phyloP scores from a whole-genome alignment of 1,140 invertebrate genomes.

The Homalodisca vitripennis region DNA sequence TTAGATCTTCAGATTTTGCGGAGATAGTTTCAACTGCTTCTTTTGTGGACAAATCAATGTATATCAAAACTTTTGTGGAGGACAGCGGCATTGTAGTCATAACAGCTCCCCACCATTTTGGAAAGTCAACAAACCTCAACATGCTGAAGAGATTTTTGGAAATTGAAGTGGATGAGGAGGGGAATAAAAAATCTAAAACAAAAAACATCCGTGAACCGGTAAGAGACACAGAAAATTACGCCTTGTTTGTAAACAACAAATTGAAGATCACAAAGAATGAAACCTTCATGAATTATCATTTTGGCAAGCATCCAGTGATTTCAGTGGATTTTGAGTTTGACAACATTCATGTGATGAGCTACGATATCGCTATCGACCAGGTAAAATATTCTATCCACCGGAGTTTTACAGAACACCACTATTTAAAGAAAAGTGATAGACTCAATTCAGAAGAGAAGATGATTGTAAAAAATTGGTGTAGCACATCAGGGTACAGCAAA shows the following conservation, averaged over 20 bases:
- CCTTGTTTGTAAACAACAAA: not conserved
- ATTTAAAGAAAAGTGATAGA: constrained; percentile 3
- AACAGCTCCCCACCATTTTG: not conserved
- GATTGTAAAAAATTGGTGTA: constrained; percentile 6
- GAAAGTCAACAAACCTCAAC: not conserved
- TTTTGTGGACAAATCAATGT: constrained; percentile 5
- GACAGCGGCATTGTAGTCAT: not conserved
- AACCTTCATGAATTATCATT: not conserved
- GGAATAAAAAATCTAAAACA: not conserved
- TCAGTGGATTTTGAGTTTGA: not conserved
- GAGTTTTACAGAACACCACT: not conserved
- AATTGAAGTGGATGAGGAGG: constrained; percentile 10
- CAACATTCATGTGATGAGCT: constrained; percentile 17
- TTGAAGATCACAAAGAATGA: not conserved
- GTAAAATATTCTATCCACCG: not conserved
- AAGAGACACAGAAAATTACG: not conserved
- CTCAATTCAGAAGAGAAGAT: not conserved
- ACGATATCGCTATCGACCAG: not conserved
- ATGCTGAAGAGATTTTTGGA: constrained; percentile 13
- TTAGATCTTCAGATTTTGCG: not conserved
- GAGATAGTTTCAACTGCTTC: not conserved
- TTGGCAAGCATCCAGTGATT: not conserved
- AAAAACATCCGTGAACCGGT: not conserved
- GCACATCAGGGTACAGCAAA: not conserved
- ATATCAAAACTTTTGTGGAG: not conserved